Conservation (phyloP, 2,888 invertebrate species). For the Portevinia maculata region DNA sequence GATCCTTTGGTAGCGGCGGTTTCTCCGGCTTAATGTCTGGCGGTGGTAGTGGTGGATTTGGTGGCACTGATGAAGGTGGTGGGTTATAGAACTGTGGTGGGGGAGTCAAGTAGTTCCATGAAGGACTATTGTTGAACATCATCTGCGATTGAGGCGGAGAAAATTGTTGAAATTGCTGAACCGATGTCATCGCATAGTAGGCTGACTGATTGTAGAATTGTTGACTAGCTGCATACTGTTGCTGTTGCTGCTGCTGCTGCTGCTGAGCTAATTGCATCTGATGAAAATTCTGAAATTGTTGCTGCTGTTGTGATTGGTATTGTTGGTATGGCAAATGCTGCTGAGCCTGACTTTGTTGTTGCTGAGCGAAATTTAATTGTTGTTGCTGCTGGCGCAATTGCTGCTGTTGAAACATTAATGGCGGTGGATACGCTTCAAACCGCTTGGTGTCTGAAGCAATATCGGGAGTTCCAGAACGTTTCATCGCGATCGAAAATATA, state of each 20-base stretch:
- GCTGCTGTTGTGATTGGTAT: constrained; percentile 24
- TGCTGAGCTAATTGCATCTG: constrained; percentile 34
- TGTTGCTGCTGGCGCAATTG: constrained; percentile 24
- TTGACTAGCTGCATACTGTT: constrained; percentile 37
- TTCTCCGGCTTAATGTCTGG: constrained; percentile 52
- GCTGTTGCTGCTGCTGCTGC: constrained; percentile 55
- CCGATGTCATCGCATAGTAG: constrained; percentile 54
- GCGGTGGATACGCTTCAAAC: constrained; percentile 31
- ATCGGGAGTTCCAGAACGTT: constrained; percentile 42
- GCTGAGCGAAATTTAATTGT: constrained; percentile 32
- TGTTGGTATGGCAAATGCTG: constrained; percentile 28
- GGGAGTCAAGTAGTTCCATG: constrained; percentile 55
- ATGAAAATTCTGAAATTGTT: constrained; percentile 26
- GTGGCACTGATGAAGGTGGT: neutral
- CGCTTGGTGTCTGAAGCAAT: constrained; percentile 52
- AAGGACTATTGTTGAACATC: constrained; percentile 32
- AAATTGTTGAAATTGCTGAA: constrained; percentile 59
- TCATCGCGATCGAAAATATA: constrained; percentile 32
- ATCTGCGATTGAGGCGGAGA: constrained; percentile 48
- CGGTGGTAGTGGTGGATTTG: constrained; percentile 66
- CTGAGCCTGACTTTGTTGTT: constrained; percentile 54
- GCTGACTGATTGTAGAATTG: constrained; percentile 37
- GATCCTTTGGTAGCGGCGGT: constrained; percentile 54
- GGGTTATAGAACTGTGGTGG: constrained; percentile 48
- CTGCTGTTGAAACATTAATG: constrained; percentile 39